Percentiles rank a stretch among this genome's conserved stretches.
phyloP scores from a whole-genome alignment of 2,797 vertebrate species.

The Pipistrellus pipistrellus region DNA sequence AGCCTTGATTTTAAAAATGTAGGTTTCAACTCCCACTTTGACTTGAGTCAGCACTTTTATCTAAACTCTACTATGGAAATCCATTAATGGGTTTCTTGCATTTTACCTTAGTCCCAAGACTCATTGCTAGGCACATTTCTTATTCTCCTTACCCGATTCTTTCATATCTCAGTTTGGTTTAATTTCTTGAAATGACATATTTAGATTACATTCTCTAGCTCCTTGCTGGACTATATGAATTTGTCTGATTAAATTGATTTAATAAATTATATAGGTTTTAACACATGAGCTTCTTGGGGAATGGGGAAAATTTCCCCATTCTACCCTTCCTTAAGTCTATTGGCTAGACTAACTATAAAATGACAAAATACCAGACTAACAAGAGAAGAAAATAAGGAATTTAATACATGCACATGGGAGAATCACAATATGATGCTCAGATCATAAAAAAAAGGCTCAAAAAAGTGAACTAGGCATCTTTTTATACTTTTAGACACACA shows the following conservation, averaged over 20 bases:
- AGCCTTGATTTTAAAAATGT: not conserved
- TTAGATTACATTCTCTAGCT: not conserved
- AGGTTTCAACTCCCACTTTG: not conserved
- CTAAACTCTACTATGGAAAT: not conserved
- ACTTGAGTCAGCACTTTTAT: not conserved
- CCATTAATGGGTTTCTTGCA: not conserved
- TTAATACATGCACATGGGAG: not conserved
- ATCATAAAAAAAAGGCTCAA: not conserved
- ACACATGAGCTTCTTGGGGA: not conserved
- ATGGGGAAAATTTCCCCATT: not conserved
- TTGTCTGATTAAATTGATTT: conserved; percentile 21
- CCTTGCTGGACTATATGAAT: not conserved
- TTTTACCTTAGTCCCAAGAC: not conserved
- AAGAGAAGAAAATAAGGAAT: not conserved
- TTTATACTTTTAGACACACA: not conserved
- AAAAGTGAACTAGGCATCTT: not conserved
- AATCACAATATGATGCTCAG: not conserved
- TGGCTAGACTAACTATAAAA: not conserved
- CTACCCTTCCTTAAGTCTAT: not conserved
- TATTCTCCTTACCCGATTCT: not conserved
- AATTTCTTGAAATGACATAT: not conserved
- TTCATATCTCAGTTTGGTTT: not conserved
- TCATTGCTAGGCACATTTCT: not conserved
- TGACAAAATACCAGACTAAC: not conserved
- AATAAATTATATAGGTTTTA: not conserved